Evolutionary conservation across 2,888 invertebrate genomes (phyloP), one percentile per base, ranked within the genome.

Genomic region (Caenorhabditis plicata): DNA sequence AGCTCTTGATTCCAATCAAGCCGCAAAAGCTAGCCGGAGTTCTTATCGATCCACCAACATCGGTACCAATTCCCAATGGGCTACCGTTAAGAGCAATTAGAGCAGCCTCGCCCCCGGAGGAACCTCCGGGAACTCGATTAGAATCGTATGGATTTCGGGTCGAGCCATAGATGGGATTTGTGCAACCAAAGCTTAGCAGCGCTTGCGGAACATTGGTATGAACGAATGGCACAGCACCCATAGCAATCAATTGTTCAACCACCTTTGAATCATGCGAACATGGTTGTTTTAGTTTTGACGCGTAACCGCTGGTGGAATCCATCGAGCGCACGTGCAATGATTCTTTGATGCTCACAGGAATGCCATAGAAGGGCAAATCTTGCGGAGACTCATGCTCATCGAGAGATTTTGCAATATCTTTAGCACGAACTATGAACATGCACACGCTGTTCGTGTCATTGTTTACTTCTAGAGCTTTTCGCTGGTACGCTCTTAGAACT

Each of bases 21-120:
- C 85, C 85, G 76, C 83, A 83, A 69, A 84, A 81, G 54, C 81
- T 75, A n/a, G 83, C 80, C 0, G 85, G 85, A 32, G 83, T 81
- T 11, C 85, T 75, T 20, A 84, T 75, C 64, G 83, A 83, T 22
- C 84, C 85, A 3, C 82, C 84, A 20, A 84, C 79, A 56, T 85
- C 85, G 19, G 81, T 80, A 2, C 83, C 84, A n/a, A 83, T 77
- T 3, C 84, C 84, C 13, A 85, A 64, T 2, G 82, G 61, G 3
- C 83, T 82, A 0, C 83, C 85, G 11, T 82, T 81, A 3, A 76
- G 76, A 1, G 81, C 82, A 27, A 85, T 76, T 2, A 85, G 73
- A 3, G 83, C 82, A 2, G 78, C 83, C 60, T 83, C 83, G 7
- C 83, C 85, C 1, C 84, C 83, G 0, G 82, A 82, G 0, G 84